Conservation (phyloP, 2,797 vertebrate species). For the Adelosebastes latens region DNA sequence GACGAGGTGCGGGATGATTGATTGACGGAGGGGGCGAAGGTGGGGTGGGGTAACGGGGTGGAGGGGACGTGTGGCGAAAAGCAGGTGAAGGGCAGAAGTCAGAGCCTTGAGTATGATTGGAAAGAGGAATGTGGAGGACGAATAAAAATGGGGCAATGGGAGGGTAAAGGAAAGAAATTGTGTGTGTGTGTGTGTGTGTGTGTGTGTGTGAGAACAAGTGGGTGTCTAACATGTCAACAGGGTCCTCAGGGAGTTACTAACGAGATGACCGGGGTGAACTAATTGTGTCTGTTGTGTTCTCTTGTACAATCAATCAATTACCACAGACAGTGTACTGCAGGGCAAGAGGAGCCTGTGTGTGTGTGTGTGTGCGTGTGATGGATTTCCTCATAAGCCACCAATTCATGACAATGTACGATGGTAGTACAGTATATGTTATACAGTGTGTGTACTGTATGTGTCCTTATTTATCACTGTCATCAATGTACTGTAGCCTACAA, state of each 20-base stretch:
- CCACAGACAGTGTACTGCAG: conserved; percentile 38
- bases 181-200: conserved; percentile 14
- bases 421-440: neutral
- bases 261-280: conserved; percentile 73
- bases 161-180: conserved; percentile 1
- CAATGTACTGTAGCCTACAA: neutral
- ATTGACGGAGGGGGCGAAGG: conserved; percentile 45
- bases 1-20: conserved; percentile 38
- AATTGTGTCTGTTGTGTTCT: conserved; percentile 78
- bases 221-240: conserved; percentile 51
- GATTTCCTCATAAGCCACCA: neutral
- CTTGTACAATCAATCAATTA: conserved; percentile 81
- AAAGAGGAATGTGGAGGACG: conserved; percentile 30
- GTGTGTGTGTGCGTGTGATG: neutral
- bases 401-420: neutral
- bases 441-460: neutral
- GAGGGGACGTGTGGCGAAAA: conserved; percentile 7
- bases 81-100: conserved; percentile 46
- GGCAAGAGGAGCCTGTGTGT: conserved; percentile 13
- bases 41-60: neutral
- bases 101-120: conserved; percentile 55
- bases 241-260: conserved; percentile 58
- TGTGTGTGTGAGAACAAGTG: conserved; percentile 11
- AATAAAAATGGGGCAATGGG: conserved; percentile 6
- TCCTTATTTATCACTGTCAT: conserved; percentile 1